Evolutionary conservation across 2,888 invertebrate species (phyloP), one percentile per base, ranked within the genome.

Genomic region (Andrena bicolor): DNA sequence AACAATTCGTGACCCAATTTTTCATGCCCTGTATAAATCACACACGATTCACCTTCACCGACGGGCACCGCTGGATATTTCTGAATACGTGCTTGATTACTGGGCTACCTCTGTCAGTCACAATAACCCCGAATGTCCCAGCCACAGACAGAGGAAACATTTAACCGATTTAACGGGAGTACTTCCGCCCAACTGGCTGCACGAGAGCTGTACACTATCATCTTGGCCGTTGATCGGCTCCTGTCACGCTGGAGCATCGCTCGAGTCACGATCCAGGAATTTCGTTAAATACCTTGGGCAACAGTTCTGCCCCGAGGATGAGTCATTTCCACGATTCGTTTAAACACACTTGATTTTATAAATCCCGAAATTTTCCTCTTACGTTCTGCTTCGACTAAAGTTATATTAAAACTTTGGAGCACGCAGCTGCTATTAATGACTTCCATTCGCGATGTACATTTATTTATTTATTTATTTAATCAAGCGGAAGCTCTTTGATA

Each of bases 121-220:
- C 53, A 51, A 60, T 79, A 66, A 71, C 30, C 72, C 72, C 70
- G 65, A 73, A 69, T 76, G 64, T 61, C 64, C 73, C 65, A 65
- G 10, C 65, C 48, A 63, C 64, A 65, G 79, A 26, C 79, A 66
- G 80, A 82, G 82, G 82, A 84, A 84, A 82, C 84, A 75, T 82
- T 84, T 82, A 84, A 76, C 64, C 75, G 76, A 82, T 79, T 84
- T 80, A 85, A 84, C 79, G 66, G 85, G 76, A 79, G 82, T 75
- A 60, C 80, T 84, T 85, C 85, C 84, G 79, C 66, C n/a, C 72
- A 56, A 58, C 69, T 65, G 65, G 56, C 53, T 72, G 53, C 4
- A 41, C 64, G 65, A 53, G 70, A 58, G 69, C 71, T 82, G 72
- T 51, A 78, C 58, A 56, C 70, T 71, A 48, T 76, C 77, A 74